A percentile compares a stretch with the other conserved stretches of the same genome.
Conservation (phyloP, 2,113 vertebrate species). For the Tautogolabrus adspersus region DNA sequence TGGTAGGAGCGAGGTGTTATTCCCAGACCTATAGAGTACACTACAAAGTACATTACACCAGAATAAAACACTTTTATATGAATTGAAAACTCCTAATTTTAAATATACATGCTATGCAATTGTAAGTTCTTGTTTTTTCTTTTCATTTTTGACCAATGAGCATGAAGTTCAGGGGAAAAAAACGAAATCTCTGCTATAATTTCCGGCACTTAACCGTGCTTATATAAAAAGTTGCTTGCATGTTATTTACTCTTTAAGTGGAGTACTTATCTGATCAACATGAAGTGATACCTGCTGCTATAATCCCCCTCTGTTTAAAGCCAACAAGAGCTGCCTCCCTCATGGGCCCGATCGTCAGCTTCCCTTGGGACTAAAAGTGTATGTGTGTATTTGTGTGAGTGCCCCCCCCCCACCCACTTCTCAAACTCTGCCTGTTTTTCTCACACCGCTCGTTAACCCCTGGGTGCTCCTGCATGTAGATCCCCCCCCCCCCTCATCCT, state of each 20-base stretch:
- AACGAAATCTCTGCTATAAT: background rate
- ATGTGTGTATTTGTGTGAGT: constrained; percentile 7
- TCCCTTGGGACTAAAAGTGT: constrained; percentile 51
- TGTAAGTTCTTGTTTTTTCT: background rate
- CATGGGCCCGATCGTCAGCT: constrained; percentile 40
- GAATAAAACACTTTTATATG: background rate
- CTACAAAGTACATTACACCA: background rate
- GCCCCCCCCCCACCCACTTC: constrained; percentile 44
- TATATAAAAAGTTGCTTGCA: background rate
- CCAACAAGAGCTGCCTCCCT: constrained; percentile 21
- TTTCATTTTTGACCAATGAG: background rate
- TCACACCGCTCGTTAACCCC: constrained; percentile 81
- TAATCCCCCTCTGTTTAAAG: constrained; percentile 35
- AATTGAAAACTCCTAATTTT: no score
- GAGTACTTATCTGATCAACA: background rate
- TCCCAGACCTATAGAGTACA: constrained; percentile 4
- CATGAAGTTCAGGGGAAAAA: background rate
- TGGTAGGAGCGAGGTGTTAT: constrained; percentile 6
- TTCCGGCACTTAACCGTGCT: background rate
- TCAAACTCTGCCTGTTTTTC: constrained; percentile 74
- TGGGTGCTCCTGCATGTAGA: constrained; percentile 71
- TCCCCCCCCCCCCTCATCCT: constrained; percentile 26
- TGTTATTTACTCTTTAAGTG: background rate
- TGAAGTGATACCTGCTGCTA: constrained; percentile 27
- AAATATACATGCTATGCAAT: background rate